These are phyloP conservation scores for Actenoides lindsayi DNA, from an alignment of 2,113 vertebrate species.

Conservation along the genomic window DNA sequence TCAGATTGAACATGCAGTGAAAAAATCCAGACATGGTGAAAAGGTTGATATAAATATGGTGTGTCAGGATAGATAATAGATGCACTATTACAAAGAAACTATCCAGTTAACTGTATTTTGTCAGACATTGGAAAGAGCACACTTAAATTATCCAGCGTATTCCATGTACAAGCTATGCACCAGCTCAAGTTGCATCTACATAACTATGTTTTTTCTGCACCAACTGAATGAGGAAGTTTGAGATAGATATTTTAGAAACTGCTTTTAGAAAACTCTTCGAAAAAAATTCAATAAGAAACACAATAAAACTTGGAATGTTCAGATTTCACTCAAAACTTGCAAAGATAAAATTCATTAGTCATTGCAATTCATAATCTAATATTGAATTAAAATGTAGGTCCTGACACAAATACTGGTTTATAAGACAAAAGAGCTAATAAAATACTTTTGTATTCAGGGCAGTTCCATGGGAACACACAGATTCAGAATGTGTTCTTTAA, in stretches of 20 bases:
- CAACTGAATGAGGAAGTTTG: neutral
- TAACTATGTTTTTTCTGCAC: neutral
- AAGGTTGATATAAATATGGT: neutral
- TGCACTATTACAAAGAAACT: neutral
- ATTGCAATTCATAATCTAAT: neutral
- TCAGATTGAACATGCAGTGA: neutral
- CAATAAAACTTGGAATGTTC: neutral
- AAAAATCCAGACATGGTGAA: neutral
- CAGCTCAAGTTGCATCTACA: neutral
- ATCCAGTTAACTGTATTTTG: neutral
- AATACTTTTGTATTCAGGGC: neutral
- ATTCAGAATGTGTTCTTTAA: neutral
- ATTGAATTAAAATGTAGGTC: neutral
- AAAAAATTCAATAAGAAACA: neutral
- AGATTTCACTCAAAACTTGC: neutral
- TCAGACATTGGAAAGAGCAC: neutral
- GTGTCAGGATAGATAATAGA: neutral
- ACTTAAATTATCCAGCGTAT: neutral
- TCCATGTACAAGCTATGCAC: neutral
- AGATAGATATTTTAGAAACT: neutral
- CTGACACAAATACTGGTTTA: neutral
- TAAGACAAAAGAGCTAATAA: neutral
- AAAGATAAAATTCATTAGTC: neutral
- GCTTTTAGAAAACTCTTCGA: neutral
- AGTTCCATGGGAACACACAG: neutral